Base-by-base conservation (phyloP, 2,888 invertebrate genomes). In the Agriopis leucophaearia region DNA sequence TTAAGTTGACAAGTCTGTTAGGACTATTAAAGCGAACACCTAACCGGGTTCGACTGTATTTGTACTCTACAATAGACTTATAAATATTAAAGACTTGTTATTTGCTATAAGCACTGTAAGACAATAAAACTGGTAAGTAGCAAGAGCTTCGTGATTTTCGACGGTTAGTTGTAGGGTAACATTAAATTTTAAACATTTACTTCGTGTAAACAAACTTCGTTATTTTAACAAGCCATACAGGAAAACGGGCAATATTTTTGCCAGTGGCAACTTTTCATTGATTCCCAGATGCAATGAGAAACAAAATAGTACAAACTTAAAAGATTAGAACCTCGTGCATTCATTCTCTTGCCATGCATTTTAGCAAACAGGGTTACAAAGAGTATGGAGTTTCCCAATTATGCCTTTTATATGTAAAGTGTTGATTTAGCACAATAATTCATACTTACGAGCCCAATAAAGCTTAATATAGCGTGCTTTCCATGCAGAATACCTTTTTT, bases 321-420 rank as follows among this genome's bases (percentile, higher is more conserved):
- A 44, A 50, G 9, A 40, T 27, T 12, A 40, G n/a, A 18, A 62
- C 16, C 12, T 27, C 64, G 58, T 58, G 64, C 64, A 58, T 38
- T 51, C 57, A 50, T 51, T 57, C 42, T 13, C 36, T 56, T 44
- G 38, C 18, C 64, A 64, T 64, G 64, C 64, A 45, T 47, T 16
- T 40, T 44, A 36, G 15, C 36, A 45, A 47, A 42, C 18, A 27
- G 27, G 3, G 27, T 27, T 27, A 27, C 27, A 27, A 4, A 40
- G 35, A 52, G 52, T 12, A 2, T n/a, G 15, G 10, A 27, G 52
- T 52, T 52, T 52, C 8, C 51, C 35, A 51, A 12, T 13, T 51
- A 51, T 35, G 8, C 52, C 5, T 52, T 13, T 45, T 45, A 0
- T 35, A 60, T 18, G 18, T n/a, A 13, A 38, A 9, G 27, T 10